Evolutionary conservation across 2,888 invertebrate species (phyloP), one percentile per base, ranked within the genome.

Genomic region (Thereva nobilitata): DNA sequence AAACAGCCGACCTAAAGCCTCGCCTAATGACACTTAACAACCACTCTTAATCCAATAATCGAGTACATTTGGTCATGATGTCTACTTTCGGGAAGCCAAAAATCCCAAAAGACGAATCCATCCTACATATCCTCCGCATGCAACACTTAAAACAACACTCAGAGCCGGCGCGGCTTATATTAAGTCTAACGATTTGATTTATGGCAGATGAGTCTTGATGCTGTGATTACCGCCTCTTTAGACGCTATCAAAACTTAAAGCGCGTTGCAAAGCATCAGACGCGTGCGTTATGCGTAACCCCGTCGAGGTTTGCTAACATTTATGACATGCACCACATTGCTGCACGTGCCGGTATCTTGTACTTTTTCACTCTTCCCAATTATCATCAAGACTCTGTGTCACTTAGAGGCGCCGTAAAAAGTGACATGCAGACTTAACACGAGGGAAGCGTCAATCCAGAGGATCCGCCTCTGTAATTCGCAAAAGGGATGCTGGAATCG

Each of bases 41-140:
- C 61, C 50, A 40, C 50, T 61, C 50, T 49, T 61, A 61, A 61
- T 61, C 61, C 61, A 61, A 61, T 61, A 61, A 61, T 61, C 61
- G 61, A 61, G 50, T 50, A 50, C 61, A 61, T 61, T 50, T 50
- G 61, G 61, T 34, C 35, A 23, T 23, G 23, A 23, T 23, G 23
- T 23, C 23, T 23, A 23, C 23, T 23, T 23, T 23, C 23, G 23
- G 23, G 23, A 23, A 23, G 23, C 23, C 23, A 23, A 23, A 23
- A 23, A 23, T 23, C 23, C 23, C 23, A 23, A 23, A 23, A 23
- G 23, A 23, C 23, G 23, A 23, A 23, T 23, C 23, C 23, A 23
- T 23, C 23, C 23, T 23, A 23, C 61, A 61, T 50, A 50, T 50
- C 61, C 34, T 61, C 50, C 50, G 49, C 50, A 41, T 23, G 23